Evolutionary conservation across 2,797 vertebrate genomes (phyloP), one percentile per base, ranked within the genome.

Genomic region (Enteromius fasciolatus): DNA sequence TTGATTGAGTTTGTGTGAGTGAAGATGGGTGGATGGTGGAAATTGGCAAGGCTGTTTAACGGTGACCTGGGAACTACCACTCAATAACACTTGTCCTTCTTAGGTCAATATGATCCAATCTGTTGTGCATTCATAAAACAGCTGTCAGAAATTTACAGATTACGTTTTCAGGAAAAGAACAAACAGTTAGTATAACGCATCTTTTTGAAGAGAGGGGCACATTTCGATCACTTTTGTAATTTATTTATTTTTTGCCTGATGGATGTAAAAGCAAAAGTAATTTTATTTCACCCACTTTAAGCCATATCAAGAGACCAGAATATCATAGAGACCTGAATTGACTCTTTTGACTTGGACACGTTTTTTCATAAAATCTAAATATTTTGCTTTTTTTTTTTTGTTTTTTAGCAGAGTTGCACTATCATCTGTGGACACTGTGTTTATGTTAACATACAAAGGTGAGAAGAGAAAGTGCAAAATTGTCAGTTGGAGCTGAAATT

Each of bases 1-100:
- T 14, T 61, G 54, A 61, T 25, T 76, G 36, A 39, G n/a, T 59
- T 70, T 33, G 33, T 76, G 15, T 41, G 33, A 61, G 70, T 25
- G 4, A 25, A 44, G 44, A 41, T 23, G 44, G 80, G 33, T 75
- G 20, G 9, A 25, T 39, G 44, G 14, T 28, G n/a, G 46, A 52
- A 74, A 81, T 52, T 1, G 1, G 10, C 33, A 67, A 25, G 15
- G 15, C 69, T 81, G 3, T 31, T 54, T 36, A 50, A 63, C 1
- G 6, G 14, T 63, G 61, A 63, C 28, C 61, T 17, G 28, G 61
- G 15, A 31, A 28, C 41, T 28, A 20, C 3, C 5, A 3, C 57
- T 46, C 57, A 63, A 14, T 48, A 25, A 8, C 5, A 36, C 7
- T 8, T 50, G 61, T 39, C 63, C 2, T 68, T 39, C 63, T 17